Percentiles rank a stretch among this genome's conserved stretches.
Conservation (phyloP, 2,113 vertebrate genomes). For the Dicerorhinus sumatrensis region DNA sequence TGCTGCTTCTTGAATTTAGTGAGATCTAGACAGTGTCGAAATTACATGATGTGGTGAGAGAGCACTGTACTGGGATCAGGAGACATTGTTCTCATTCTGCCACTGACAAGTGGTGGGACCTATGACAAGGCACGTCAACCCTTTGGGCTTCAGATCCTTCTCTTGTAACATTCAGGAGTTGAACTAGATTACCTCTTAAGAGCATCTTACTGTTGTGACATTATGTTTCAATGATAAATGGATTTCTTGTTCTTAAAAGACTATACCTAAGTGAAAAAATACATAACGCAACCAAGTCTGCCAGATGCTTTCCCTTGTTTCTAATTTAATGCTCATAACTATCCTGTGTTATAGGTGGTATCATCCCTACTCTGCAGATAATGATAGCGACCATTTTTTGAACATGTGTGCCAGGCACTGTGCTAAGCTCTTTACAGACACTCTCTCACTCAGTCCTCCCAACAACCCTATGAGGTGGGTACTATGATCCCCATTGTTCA, state of each 20-base stretch:
- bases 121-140: not conserved
- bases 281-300: conserved; percentile 55
- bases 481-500: conserved; percentile 78
- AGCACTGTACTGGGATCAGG: not conserved
- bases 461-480: conserved; percentile 83
- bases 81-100: not conserved
- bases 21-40: not conserved
- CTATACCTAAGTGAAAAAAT: conserved; percentile 55
- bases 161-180: not conserved
- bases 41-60: not conserved
- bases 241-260: conserved; percentile 69
- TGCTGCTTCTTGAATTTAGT: conserved; percentile 27
- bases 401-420: conserved; percentile 84
- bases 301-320: conserved; percentile 75
- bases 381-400: conserved; percentile 82
- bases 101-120: not conserved
- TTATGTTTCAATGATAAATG: conserved; percentile 45
- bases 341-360: conserved; percentile 83
- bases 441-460: conserved; percentile 81
- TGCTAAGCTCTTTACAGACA: conserved; percentile 83
- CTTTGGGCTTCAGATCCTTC: conserved; percentile 10
- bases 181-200: conserved; percentile 22
- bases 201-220: conserved; percentile 58
- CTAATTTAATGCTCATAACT: conserved; percentile 79
- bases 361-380: conserved; percentile 82